A percentile compares a stretch with the other conserved stretches of the same genome.
Evolutionary conservation across 2,888 invertebrate species (phyloP).

Genomic region (Polydrusus tereticollis): DNA sequence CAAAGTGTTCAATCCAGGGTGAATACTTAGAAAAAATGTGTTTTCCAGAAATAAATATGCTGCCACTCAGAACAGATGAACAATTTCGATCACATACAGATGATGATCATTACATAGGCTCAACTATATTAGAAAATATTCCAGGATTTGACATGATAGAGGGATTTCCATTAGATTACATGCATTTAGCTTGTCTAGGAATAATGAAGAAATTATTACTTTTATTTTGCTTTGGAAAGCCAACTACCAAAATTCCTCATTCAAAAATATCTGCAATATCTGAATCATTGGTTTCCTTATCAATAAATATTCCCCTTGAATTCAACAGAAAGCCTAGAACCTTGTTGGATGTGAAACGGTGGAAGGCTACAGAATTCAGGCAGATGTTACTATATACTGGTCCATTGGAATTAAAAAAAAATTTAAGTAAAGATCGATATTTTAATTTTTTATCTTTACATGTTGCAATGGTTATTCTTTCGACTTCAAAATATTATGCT

Average conservation of each 20-base stretch:
- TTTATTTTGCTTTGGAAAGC: conserved; percentile 13
- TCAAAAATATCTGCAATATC: conserved; percentile 1
- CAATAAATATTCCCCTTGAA: conserved; percentile 24
- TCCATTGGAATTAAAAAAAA: conserved; percentile 31
- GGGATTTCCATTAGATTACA: not conserved
- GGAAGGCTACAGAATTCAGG: conserved; percentile 35
- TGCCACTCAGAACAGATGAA: not conserved
- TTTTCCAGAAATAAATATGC: conserved; percentile 28
- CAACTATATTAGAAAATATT: not conserved
- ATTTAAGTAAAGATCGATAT: conserved; percentile 22
- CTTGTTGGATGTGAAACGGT: conserved; percentile 30
- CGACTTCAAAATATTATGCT: conserved; percentile 18
- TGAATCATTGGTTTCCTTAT: conserved; percentile 10
- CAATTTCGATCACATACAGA: not conserved
- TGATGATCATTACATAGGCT: not conserved
- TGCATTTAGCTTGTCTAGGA: too few relatives aligned
- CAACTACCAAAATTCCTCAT: not conserved
- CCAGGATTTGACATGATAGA: not conserved
- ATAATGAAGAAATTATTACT: not conserved
- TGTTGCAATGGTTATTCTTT: conserved; percentile 34
- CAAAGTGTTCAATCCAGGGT: conserved; percentile 40
- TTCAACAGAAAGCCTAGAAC: conserved; percentile 36
- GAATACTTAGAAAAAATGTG: conserved; percentile 36
- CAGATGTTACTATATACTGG: conserved; percentile 33
- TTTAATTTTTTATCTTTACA: conserved; percentile 33